Percentiles rank a stretch among this genome's conserved stretches.
These are phyloP conservation scores for Spodoptera frugiperda DNA, from an alignment of 1,140 invertebrate genomes.

Conservation along the genomic window DNA sequence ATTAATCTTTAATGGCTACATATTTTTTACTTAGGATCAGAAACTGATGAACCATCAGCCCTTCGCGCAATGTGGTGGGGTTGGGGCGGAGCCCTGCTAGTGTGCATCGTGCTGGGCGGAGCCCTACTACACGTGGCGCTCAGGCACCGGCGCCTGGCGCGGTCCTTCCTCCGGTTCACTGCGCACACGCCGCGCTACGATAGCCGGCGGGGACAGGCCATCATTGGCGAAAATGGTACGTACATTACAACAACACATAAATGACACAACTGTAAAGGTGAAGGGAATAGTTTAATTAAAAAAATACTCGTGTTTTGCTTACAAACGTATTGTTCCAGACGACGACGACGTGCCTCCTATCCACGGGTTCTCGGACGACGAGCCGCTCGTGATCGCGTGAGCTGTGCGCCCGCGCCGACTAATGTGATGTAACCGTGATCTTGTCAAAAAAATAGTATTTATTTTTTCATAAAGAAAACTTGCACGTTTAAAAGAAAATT, in stretches of 20 bases:
- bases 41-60: slow-evolving; percentile 31
- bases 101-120: slow-evolving; percentile 87
- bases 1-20: background rate
- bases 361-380: slow-evolving; percentile 96
- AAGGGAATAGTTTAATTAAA: too few relatives aligned
- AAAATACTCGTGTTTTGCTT: too few relatives aligned
- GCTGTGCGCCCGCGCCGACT: slow-evolving; percentile 38
- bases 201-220: slow-evolving; percentile 93
- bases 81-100: slow-evolving; percentile 71
- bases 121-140: slow-evolving; percentile 89
- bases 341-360: slow-evolving; percentile 95
- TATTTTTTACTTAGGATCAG: slow-evolving; percentile 40
- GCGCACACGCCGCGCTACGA: slow-evolving; percentile 91
- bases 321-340: slow-evolving; percentile 85
- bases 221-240: slow-evolving; percentile 90
- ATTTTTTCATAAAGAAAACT: slow-evolving; percentile 42
- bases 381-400: slow-evolving; percentile 96
- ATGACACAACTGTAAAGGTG: slow-evolving; percentile 16
- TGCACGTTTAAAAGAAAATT: slow-evolving; percentile 8
- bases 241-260: background rate
- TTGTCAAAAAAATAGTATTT: slow-evolving; percentile 68
- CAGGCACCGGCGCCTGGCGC: slow-evolving; percentile 91
- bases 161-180: slow-evolving; percentile 91
- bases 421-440: slow-evolving; percentile 71
- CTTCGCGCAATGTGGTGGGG: slow-evolving; percentile 68